Base-by-base conservation (phyloP, 2,113 vertebrate species). In the Ptilorrhoa leucosticta region DNA sequence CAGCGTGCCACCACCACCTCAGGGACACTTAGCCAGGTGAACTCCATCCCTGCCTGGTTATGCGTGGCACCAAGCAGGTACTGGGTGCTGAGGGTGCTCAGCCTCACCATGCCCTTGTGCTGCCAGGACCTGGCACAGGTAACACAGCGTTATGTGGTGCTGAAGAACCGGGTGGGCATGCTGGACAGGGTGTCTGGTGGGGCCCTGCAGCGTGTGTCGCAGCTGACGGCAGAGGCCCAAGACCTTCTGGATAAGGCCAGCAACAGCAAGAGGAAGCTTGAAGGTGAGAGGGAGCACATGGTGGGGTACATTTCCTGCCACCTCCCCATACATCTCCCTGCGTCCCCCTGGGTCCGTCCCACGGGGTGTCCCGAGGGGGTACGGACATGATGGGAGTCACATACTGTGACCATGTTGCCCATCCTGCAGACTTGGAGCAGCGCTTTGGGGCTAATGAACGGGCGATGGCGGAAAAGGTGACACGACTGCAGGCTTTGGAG, bases 231-330 rank as follows among this genome's bases (percentile, higher is more conserved):
- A 3, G 98, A 99, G 69, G 98, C 98, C 15, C 96, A 93, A 69
- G 95, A 97, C 15, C 98, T 99, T 30, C 87, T 98, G 42, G 96
- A 95, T 51, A 98, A 98, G 81, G 98, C 98, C 60, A 98, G 56
- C 51, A 97, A 78, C 30, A 98, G 97, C 83, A 98, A 98, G 75
- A 97, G 76, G 22, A 84, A 95, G 28, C 97, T 99, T 54, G 97
- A 97, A 91, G 95, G 98, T 99, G 30, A 80, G 78, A 6, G 33
- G 13, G 53, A 47, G 15, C 2, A 2, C 14, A 28, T 23, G 10
- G 23, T 2, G n/a, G 23, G 7, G 27, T 33, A 5, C 15, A 64
- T 66, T 69, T 35, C 26, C n/a, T 2, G 1, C 15, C 42, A 30
- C 11, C 11, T 84, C 23, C 14, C 16, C 1, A 0, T 13, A 7